phyloP scores from a whole-genome alignment of 2,888 invertebrate species.

The Lycaena phlaeas region DNA sequence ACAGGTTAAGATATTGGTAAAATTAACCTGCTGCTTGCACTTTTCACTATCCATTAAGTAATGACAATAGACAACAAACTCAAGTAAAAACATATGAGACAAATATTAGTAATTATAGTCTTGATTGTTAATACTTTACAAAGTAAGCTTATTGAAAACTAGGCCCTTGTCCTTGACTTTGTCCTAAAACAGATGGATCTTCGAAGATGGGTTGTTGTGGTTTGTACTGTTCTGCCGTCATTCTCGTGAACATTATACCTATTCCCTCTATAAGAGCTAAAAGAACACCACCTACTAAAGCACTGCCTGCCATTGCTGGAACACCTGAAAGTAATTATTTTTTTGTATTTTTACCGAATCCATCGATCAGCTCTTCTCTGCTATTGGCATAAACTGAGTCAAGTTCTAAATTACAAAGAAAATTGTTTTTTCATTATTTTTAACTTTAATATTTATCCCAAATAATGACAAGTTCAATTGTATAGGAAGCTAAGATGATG shows the following conservation, averaged over 20 bases:
- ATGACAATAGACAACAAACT: background rate
- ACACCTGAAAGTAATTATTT: conserved; percentile 58
- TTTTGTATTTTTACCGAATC: no score
- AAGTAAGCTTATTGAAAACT: conserved; percentile 40
- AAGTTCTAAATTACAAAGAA: no score
- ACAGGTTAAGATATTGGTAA: background rate
- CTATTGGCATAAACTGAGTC: no score
- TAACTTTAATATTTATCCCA: no score
- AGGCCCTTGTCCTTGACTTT: conserved; percentile 47
- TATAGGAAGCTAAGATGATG: no score
- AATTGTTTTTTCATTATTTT: no score
- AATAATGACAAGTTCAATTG: no score
- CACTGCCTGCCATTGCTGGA: conserved; percentile 95
- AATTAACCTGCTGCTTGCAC: no score
- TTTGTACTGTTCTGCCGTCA: conserved; percentile 94
- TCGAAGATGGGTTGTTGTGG: conserved; percentile 84
- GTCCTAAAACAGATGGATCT: conserved; percentile 82
- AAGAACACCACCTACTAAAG: conserved; percentile 94
- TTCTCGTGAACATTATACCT: conserved; percentile 92
- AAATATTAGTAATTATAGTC: background rate
- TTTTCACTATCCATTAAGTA: no score
- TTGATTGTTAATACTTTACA: background rate
- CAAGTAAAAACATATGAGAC: no score
- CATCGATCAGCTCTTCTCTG: no score
- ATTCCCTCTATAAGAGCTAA: conserved; percentile 98